Conservation (phyloP, 2,113 vertebrate species). For the Sapajus apella region DNA sequence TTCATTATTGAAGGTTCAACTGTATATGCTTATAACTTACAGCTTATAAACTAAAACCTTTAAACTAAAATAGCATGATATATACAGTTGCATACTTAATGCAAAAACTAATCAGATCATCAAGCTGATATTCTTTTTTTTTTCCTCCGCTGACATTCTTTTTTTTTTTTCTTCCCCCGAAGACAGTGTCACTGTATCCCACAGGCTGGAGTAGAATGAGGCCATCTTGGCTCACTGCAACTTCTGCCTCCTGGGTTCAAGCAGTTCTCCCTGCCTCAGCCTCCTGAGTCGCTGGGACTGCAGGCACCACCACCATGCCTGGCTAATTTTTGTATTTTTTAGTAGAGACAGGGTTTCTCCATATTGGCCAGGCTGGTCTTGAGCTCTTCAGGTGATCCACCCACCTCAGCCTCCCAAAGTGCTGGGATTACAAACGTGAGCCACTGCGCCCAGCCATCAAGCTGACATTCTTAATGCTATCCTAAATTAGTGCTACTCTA, state of each 20-base stretch:
- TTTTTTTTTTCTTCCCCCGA: neutral
- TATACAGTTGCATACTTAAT: neutral
- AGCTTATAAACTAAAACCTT: neutral
- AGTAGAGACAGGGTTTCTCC: too few relatives aligned
- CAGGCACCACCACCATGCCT: neutral
- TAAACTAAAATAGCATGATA: neutral
- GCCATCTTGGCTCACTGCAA: neutral
- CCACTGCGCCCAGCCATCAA: neutral
- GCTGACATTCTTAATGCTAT: neutral
- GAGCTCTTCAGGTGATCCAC: too few relatives aligned
- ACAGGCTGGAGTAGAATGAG: too few relatives aligned
- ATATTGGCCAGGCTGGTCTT: too few relatives aligned
- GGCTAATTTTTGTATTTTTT: too few relatives aligned
- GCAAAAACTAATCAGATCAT: neutral
- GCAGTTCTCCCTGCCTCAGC: neutral
- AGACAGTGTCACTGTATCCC: too few relatives aligned
- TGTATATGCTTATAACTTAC: neutral
- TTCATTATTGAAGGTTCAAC: neutral
- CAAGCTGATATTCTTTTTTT: neutral
- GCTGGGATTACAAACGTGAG: neutral
- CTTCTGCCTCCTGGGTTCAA: neutral
- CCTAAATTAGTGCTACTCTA: neutral
- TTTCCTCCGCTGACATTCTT: too few relatives aligned
- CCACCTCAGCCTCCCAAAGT: too few relatives aligned
- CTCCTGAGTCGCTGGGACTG: neutral